Percentiles rank a stretch among this genome's conserved stretches.
Evolutionary conservation across 2,113 vertebrate species (phyloP).

Genomic region (Pituophis catenifer): DNA sequence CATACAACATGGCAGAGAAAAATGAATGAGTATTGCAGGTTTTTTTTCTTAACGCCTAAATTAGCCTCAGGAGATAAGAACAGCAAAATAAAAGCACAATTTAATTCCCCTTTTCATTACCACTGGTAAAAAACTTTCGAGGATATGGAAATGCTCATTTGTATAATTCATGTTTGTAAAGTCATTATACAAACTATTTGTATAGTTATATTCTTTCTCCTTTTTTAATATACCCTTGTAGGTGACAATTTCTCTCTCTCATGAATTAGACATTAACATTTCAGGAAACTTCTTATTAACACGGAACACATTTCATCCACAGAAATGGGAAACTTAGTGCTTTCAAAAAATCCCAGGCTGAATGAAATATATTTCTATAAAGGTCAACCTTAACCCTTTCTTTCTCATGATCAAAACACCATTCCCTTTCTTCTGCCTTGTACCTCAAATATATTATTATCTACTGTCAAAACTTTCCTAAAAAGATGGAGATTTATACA

Average conservation of each 20-base stretch:
- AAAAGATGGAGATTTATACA: neutral
- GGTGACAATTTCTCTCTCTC: conserved; percentile 50
- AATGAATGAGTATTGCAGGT: conserved; percentile 74
- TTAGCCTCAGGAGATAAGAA: conserved; percentile 68
- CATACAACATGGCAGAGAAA: conserved; percentile 71
- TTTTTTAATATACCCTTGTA: conserved; percentile 40
- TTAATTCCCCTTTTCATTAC: conserved; percentile 72
- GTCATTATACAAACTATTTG: conserved; percentile 57
- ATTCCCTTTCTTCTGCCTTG: conserved; percentile 22
- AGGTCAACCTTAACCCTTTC: conserved; percentile 24
- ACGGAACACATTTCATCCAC: conserved; percentile 40
- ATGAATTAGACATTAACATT: conserved; percentile 49
- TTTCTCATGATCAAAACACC: conserved; percentile 8
- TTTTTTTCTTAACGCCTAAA: conserved; percentile 70
- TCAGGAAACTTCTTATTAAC: conserved; percentile 44
- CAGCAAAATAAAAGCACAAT: conserved; percentile 71
- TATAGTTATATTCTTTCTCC: conserved; percentile 14
- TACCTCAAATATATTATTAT: conserved; percentile 26
- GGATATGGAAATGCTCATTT: conserved; percentile 63
- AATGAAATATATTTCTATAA: conserved; percentile 39
- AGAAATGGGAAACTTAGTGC: conserved; percentile 26
- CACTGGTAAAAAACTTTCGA: conserved; percentile 60
- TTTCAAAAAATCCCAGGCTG: conserved; percentile 42
- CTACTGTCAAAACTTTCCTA: neutral
- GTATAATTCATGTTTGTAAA: conserved; percentile 61